phyloP scores from a whole-genome alignment of 2,797 vertebrate species.

The Pteronotus mesoamericanus region DNA sequence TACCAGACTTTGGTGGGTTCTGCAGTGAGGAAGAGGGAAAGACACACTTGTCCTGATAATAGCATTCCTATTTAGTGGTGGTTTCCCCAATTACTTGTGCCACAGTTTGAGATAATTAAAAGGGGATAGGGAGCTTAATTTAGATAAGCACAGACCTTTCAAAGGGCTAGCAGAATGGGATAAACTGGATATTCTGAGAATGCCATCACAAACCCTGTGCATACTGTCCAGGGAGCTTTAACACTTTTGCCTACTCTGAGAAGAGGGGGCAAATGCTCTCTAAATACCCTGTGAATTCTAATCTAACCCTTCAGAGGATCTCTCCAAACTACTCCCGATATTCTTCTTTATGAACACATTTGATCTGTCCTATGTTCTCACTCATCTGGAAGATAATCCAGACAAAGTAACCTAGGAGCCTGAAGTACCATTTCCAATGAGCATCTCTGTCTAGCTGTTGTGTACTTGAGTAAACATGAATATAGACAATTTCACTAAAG shows the following conservation, averaged over 20 bases:
- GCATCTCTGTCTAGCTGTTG: not conserved
- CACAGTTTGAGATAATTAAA: not conserved
- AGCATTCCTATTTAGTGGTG: not conserved
- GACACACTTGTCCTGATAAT: not conserved
- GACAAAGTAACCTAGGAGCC: not conserved
- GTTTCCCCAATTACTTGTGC: not conserved
- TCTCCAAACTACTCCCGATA: not conserved
- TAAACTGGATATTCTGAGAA: not conserved
- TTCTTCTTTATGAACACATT: not conserved
- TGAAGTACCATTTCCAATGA: not conserved
- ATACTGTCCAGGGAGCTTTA: not conserved
- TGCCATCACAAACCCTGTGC: not conserved
- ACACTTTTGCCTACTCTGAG: not conserved
- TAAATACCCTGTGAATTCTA: not conserved
- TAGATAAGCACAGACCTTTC: not conserved
- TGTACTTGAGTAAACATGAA: not conserved
- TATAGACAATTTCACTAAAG: not conserved
- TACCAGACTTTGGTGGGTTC: not conserved
- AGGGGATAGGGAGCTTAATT: not conserved
- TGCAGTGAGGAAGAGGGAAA: not conserved
- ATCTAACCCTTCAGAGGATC: not conserved
- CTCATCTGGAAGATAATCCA: not conserved
- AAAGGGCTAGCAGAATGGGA: not conserved
- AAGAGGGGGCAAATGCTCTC: not conserved
- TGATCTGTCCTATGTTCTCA: not conserved